phyloP scores from a whole-genome alignment of 1,140 invertebrate species.

The Stratiolaelaps scimitus region DNA sequence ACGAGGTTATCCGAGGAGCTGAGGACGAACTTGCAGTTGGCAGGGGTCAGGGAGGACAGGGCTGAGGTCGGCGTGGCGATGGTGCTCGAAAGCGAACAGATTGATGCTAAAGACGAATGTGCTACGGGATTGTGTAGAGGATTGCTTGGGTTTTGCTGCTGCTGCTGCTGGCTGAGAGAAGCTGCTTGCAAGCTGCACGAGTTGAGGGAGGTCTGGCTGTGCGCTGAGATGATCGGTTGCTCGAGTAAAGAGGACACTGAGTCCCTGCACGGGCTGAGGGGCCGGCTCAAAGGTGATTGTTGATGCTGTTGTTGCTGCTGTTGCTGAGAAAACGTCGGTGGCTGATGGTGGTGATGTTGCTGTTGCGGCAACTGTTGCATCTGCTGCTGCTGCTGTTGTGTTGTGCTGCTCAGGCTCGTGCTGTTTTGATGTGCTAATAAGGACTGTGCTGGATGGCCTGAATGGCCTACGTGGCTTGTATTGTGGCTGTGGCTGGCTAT shows the following conservation, averaged over 20 bases:
- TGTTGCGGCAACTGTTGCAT: background rate
- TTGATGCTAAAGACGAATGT: background rate
- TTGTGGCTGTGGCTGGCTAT: no score
- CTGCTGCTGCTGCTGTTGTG: slow-evolving; percentile 11
- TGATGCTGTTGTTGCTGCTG: background rate
- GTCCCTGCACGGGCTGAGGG: slow-evolving; percentile 24
- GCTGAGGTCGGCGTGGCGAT: background rate
- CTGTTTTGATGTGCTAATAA: no score
- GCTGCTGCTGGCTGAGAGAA: background rate
- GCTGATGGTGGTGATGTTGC: slow-evolving; percentile 2
- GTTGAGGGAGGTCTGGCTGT: slow-evolving; percentile 27
- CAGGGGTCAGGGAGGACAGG: slow-evolving; percentile 15
- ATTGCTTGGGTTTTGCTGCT: slow-evolving; percentile 2
- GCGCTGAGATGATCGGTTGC: slow-evolving; percentile 29
- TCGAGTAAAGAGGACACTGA: slow-evolving; percentile 24
- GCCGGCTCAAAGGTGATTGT: slow-evolving; percentile 16
- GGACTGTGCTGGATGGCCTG: no score
- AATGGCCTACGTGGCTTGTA: no score
- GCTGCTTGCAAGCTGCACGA: slow-evolving; percentile 11
- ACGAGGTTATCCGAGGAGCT: slow-evolving; percentile 22
- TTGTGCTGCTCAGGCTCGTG: background rate
- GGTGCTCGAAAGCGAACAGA: no score
- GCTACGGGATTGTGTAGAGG: background rate
- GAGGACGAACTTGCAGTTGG: slow-evolving; percentile 7
- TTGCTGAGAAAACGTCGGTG: background rate